phyloP scores from a whole-genome alignment of 2,113 vertebrate genomes.

The Ovis canadensis region DNA sequence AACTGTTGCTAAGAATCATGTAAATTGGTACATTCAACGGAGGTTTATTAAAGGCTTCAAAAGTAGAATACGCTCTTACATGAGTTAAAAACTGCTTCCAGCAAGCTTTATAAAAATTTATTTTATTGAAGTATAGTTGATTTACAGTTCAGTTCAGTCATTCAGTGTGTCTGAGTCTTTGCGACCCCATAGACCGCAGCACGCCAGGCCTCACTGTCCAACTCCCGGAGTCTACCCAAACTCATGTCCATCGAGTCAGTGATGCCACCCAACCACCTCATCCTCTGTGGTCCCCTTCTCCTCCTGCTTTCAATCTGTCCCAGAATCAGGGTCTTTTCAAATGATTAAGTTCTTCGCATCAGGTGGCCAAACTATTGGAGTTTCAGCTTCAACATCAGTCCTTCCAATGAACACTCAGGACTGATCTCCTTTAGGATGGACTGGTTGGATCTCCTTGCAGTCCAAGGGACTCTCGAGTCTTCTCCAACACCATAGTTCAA shows the following conservation, averaged over 20 bases:
- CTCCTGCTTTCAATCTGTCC: not conserved
- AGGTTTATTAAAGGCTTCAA: not conserved
- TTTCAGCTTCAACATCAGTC: not conserved
- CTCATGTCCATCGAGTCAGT: not conserved
- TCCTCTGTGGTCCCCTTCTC: not conserved
- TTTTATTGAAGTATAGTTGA: not conserved
- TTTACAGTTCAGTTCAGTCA: not conserved
- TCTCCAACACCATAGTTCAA: not conserved
- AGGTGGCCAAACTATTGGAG: not conserved
- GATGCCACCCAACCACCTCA: not conserved
- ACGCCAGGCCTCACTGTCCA: not conserved
- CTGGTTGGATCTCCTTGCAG: not conserved
- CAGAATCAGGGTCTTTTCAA: not conserved
- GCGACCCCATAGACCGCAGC: fast-evolving
- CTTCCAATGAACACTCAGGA: not conserved
- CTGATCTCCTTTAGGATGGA: not conserved
- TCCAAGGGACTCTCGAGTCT: not conserved
- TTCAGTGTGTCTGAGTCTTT: not conserved
- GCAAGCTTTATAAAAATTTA: not conserved
- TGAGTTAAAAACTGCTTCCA: not conserved
- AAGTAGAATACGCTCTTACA: constrained; percentile 3
- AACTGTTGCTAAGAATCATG: not conserved
- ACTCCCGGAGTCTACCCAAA: not conserved
- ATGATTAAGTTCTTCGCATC: not conserved
- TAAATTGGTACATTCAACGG: not conserved